A percentile compares a stretch with the other conserved stretches of the same genome.
These are phyloP conservation scores for Therioaphis trifolii DNA, from an alignment of 2,888 invertebrate genomes.

Conservation along the genomic window DNA sequence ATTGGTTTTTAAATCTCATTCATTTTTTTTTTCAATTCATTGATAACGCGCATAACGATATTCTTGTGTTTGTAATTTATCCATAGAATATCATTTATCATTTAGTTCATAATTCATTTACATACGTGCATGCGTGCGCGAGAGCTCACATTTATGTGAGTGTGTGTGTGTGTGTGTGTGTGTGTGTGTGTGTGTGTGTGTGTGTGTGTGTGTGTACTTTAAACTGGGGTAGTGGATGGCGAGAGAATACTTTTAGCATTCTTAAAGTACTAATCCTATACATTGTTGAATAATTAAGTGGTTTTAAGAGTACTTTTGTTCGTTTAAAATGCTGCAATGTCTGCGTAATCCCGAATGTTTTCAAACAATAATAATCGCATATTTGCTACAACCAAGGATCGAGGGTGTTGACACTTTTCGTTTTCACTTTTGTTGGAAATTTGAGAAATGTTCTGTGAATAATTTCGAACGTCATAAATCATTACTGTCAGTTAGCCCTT, in stretches of 20 bases:
- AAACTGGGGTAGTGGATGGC: background rate
- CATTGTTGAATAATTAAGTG: conserved; percentile 7
- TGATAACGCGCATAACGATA: no score
- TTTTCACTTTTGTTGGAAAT: conserved; percentile 17
- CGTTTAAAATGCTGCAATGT: background rate
- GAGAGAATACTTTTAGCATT: background rate
- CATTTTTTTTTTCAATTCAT: no score
- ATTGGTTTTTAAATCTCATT: no score
- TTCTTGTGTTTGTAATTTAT: no score
- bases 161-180: background rate
- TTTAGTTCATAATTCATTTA: no score
- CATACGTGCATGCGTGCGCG: no score
- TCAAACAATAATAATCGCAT: background rate
- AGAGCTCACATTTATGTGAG: no score
- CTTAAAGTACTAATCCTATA: background rate
- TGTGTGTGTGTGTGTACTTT: background rate
- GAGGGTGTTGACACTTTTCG: conserved; percentile 20
- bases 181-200: no score
- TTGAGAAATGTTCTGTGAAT: conserved; percentile 49
- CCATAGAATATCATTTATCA: no score
- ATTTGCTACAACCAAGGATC: background rate
- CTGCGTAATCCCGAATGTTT: background rate
- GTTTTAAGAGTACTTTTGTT: background rate
- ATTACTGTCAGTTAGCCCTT: conserved; percentile 40
- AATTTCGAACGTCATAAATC: conserved; percentile 45